Evolutionary conservation across 2,888 invertebrate species (phyloP).

Genomic region (Hyposoter dolosus): DNA sequence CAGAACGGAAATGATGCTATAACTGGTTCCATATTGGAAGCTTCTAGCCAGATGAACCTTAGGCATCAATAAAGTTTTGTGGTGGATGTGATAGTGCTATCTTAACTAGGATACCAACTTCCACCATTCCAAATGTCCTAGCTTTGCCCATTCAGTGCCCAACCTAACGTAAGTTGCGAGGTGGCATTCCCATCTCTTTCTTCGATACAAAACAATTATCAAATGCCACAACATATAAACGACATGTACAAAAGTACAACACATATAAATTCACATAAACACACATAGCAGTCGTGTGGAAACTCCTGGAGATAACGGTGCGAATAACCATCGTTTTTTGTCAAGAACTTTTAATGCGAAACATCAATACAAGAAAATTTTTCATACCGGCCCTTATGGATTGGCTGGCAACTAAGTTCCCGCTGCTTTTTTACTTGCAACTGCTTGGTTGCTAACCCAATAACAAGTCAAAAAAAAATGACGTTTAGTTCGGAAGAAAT

Average conservation of each 20-base stretch:
- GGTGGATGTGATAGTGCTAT: too few species aligned
- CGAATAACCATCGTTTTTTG: background rate
- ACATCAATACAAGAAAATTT: background rate
- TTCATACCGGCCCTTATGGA: background rate
- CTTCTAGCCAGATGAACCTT: slow-evolving; percentile 55
- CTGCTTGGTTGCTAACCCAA: background rate
- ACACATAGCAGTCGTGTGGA: background rate
- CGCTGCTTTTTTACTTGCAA: background rate
- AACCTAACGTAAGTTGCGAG: too few species aligned
- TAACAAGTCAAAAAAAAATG: too few species aligned
- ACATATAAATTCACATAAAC: background rate
- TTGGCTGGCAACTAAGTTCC: too few species aligned
- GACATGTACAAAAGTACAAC: background rate
- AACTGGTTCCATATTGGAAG: slow-evolving; percentile 41
- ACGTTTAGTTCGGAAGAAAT: too few species aligned
- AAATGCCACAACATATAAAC: too few species aligned
- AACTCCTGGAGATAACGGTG: background rate
- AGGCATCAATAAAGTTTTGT: slow-evolving; percentile 43
- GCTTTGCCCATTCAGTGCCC: too few species aligned
- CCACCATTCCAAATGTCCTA: too few species aligned
- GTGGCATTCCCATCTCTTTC: too few species aligned
- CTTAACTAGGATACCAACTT: too few species aligned
- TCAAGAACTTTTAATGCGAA: slow-evolving; percentile 10
- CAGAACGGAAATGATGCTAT: slow-evolving; percentile 7
- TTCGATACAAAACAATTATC: too few species aligned